Evolutionary conservation across 2,113 vertebrate genomes (phyloP).

Genomic region (Hippocampus barbouri): DNA sequence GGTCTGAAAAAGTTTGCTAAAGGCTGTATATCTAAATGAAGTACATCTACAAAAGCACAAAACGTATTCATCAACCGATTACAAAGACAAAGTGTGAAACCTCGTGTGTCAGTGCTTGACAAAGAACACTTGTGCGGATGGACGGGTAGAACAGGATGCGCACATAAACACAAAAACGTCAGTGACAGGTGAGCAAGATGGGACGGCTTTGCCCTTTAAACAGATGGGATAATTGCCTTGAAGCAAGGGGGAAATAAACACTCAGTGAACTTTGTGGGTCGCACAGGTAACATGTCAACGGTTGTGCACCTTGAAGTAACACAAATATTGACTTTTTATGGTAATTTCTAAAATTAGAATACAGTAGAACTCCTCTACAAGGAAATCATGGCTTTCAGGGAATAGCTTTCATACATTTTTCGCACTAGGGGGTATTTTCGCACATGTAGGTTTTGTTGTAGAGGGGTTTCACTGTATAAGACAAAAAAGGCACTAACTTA

Average conservation of each 20-base stretch:
- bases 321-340: not conserved
- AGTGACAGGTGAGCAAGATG: conserved; percentile 46
- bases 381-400: too few species aligned
- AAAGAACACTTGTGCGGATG: conserved; percentile 40
- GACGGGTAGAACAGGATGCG: conserved; percentile 62
- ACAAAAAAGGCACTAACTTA: too few species aligned
- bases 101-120: conserved; percentile 18
- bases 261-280: not conserved
- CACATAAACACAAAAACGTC: conserved; percentile 14
- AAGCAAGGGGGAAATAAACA: conserved; percentile 9
- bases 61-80: not conserved
- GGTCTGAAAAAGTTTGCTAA: conserved; percentile 8
- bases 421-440: too few species aligned
- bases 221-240: conserved; percentile 60
- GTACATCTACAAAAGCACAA: not conserved
- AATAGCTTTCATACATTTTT: too few species aligned
- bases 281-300: not conserved
- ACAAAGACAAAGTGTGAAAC: conserved; percentile 10
- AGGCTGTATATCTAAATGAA: conserved; percentile 5
- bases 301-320: not conserved
- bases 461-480: too few species aligned
- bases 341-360: too few species aligned
- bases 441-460: too few species aligned
- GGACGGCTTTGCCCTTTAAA: conserved; percentile 63
- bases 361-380: too few species aligned